These are phyloP conservation scores for Mionectes olivaceus DNA, from an alignment of 2,797 vertebrate species.

Conservation along the genomic window DNA sequence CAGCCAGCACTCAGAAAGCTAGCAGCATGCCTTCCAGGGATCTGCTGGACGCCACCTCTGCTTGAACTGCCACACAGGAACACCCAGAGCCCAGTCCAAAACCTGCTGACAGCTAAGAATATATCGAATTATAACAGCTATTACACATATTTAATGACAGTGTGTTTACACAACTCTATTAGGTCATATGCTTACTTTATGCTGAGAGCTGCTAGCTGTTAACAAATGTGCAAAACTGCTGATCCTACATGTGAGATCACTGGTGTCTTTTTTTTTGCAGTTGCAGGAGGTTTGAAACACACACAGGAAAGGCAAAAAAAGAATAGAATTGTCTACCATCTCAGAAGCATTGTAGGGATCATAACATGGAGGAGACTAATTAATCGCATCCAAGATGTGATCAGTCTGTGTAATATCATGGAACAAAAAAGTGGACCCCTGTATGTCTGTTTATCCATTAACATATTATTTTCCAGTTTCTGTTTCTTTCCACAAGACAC, in stretches of 20 bases:
- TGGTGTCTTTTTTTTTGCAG: neutral
- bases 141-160: neutral
- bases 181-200: neutral
- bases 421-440: conserved; percentile 15
- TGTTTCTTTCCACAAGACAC: conserved; percentile 42
- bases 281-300: neutral
- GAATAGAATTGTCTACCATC: conserved; percentile 5
- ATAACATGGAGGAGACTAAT: conserved; percentile 72
- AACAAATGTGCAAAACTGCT: neutral
- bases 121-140: neutral
- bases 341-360: conserved; percentile 59
- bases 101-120: conserved; percentile 29
- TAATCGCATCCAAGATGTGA: conserved; percentile 64
- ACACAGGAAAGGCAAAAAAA: neutral
- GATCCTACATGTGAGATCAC: neutral
- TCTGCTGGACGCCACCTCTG: neutral
- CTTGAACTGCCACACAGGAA: neutral
- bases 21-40: neutral
- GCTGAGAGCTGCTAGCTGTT: neutral
- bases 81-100: neutral
- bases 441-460: conserved; percentile 75
- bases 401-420: conserved; percentile 73
- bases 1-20: neutral
- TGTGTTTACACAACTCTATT: conserved; percentile 18
- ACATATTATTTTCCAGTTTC: conserved; percentile 74